Percentiles rank a stretch among this genome's conserved stretches.
Conservation (phyloP, 2,797 vertebrate species). For the Cyprinella venusta region DNA sequence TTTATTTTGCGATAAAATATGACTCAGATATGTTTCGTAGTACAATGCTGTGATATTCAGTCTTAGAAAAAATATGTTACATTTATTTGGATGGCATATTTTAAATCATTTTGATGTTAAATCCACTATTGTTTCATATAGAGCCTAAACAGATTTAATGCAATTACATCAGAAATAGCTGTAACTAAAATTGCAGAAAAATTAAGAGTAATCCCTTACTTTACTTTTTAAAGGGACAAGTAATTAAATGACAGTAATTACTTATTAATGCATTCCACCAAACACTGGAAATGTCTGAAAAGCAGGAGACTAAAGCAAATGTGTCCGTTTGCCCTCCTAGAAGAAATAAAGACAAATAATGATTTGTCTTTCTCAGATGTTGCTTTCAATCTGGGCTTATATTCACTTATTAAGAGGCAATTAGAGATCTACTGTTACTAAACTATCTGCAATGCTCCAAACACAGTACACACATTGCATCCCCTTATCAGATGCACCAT, state of each 20-base stretch:
- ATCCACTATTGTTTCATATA: background rate
- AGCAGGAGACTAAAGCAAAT: background rate
- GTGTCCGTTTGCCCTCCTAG: background rate
- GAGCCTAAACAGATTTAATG: too few species aligned
- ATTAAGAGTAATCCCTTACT: background rate
- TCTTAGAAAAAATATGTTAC: background rate
- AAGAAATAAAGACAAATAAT: background rate
- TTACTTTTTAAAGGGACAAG: background rate
- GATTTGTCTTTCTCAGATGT: background rate
- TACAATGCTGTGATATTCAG: background rate
- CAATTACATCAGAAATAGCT: background rate
- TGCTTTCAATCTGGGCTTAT: background rate
- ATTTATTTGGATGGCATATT: too few species aligned
- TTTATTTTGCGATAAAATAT: background rate
- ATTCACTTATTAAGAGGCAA: background rate
- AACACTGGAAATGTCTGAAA: background rate
- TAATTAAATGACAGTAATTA: background rate
- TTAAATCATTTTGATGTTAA: too few species aligned
- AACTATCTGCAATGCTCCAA: background rate
- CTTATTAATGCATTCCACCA: background rate
- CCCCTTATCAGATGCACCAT: background rate
- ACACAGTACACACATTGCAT: background rate
- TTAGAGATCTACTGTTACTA: background rate
- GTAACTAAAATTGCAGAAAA: background rate
- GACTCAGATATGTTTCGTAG: background rate